Conservation (phyloP, 1,140 invertebrate genomes). For the Chrysopa pallens region DNA sequence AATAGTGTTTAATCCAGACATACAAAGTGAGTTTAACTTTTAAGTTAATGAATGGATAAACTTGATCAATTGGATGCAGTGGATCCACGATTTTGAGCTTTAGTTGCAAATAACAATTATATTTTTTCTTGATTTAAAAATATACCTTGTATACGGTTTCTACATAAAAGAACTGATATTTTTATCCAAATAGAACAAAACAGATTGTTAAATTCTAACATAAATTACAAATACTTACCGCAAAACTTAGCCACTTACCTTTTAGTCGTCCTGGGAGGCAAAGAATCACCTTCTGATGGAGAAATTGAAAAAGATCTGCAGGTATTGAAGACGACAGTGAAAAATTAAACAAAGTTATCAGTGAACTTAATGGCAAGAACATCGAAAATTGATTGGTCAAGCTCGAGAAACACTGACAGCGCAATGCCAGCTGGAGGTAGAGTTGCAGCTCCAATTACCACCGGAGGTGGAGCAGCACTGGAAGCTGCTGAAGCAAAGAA, state of each 20-base stretch:
- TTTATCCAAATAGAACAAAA: too few species aligned
- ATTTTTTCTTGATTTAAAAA: too few species aligned
- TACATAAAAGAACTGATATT: too few species aligned
- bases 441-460: conserved; percentile 35
- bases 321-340: conserved; percentile 83
- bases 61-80: too few species aligned
- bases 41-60: too few species aligned
- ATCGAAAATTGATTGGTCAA: conserved; percentile 73
- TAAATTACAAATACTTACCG: too few species aligned
- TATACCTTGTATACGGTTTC: too few species aligned
- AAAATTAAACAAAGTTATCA: conserved; percentile 70
- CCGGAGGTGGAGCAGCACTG: conserved; percentile 33
- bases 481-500: conserved; percentile 46
- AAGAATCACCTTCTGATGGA: conserved; percentile 50
- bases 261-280: conserved; percentile 80
- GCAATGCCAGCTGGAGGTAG: conserved; percentile 59
- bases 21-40: too few species aligned
- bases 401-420: conserved; percentile 59
- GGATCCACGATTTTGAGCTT: too few species aligned
- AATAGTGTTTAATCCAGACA: too few species aligned
- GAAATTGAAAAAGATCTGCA: conserved; percentile 91
- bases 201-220: too few species aligned
- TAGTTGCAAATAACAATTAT: too few species aligned
- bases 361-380: conserved; percentile 75
- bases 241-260: conserved; percentile 99